Percentiles rank a stretch among this genome's conserved stretches.
Evolutionary conservation across 2,113 vertebrate species (phyloP).

Genomic region (Laticauda colubrina): DNA sequence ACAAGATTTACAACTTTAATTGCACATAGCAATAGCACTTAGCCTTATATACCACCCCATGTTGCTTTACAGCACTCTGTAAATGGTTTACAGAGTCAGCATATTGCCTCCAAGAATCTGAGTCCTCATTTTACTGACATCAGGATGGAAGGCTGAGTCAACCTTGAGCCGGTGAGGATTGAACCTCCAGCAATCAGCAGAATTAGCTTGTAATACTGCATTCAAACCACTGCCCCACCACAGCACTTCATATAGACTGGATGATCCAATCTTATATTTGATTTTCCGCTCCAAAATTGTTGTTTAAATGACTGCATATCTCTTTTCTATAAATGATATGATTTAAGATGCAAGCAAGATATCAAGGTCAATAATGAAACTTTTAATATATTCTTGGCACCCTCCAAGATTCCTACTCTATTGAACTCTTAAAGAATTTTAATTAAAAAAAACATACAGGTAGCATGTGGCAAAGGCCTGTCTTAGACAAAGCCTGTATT

Average conservation of each 20-base stretch:
- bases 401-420: not conserved
- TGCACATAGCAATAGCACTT: not conserved
- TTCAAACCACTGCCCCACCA: not conserved
- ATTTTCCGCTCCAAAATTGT: not conserved
- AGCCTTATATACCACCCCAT: not conserved
- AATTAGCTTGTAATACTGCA: not conserved
- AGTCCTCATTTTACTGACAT: not conserved
- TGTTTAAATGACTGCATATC: not conserved
- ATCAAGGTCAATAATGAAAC: not conserved
- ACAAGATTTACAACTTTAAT: not conserved
- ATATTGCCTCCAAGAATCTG: not conserved
- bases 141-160: not conserved
- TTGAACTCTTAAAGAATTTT: not conserved
- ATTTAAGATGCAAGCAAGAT: not conserved
- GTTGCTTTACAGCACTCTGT: not conserved
- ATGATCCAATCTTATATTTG: not conserved
- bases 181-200: not conserved
- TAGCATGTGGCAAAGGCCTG: not conserved
- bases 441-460: not conserved
- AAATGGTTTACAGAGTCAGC: not conserved
- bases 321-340: not conserved
- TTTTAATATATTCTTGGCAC: not conserved
- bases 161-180: not conserved
- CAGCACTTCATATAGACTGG: not conserved
- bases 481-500: not conserved